A percentile compares a stretch with the other conserved stretches of the same genome.
phyloP scores from a whole-genome alignment of 2,113 vertebrate genomes.

The Heterocephalus glaber region DNA sequence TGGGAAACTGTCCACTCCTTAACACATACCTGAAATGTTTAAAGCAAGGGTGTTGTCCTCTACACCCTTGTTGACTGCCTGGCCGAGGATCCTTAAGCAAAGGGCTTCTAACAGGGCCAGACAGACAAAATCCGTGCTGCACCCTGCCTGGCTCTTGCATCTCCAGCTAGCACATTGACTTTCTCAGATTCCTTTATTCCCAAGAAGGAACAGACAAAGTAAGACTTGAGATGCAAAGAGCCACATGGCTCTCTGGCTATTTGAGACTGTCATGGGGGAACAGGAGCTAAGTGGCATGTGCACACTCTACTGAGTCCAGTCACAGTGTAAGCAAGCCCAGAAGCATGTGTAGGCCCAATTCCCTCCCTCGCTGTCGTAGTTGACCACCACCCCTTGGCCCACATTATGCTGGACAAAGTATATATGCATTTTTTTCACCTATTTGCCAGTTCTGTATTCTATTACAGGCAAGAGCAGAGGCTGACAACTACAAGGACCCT shows the following conservation, averaged over 20 bases:
- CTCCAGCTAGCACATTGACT: not conserved
- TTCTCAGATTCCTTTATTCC: constrained; percentile 37
- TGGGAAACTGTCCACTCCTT: not conserved
- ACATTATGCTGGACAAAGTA: constrained; percentile 75
- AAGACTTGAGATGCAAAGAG: not conserved
- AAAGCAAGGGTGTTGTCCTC: not conserved
- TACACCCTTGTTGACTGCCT: not conserved
- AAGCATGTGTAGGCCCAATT: constrained; percentile 66
- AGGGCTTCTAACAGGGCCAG: not conserved
- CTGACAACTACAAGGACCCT: constrained; percentile 84
- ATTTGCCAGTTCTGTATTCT: constrained; percentile 79
- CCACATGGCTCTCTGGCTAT: not conserved
- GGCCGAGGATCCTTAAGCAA: not conserved
- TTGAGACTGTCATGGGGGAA: not conserved
- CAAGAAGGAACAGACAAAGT: constrained; percentile 7
- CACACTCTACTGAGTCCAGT: constrained; percentile 68
- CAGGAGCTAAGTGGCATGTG: constrained; percentile 61
- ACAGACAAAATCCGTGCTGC: not conserved
- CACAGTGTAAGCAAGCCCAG: constrained; percentile 74
- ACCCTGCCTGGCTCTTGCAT: not conserved
- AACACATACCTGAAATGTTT: not conserved
- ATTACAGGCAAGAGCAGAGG: constrained; percentile 74
- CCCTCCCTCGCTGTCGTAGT: constrained; percentile 53
- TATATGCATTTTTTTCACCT: constrained; percentile 77
- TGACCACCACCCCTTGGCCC: constrained; percentile 72